A percentile compares a stretch with the other conserved stretches of the same genome.
These are phyloP conservation scores for Notodonta dromedarius DNA, from an alignment of 2,888 invertebrate genomes.

Conservation along the genomic window DNA sequence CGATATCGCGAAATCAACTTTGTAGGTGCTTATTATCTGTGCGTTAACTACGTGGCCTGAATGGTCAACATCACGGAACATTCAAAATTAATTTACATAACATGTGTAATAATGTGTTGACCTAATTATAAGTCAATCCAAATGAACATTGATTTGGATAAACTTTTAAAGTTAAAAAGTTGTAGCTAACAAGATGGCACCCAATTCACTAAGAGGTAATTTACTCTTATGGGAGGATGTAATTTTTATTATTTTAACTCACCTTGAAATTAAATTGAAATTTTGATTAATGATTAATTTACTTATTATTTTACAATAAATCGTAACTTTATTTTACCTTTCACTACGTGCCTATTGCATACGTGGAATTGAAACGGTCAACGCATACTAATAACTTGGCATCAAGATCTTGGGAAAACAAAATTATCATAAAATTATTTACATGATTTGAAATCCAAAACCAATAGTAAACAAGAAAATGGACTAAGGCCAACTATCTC, in stretches of 20 bases:
- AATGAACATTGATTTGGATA: no score
- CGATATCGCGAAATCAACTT: conserved; percentile 41
- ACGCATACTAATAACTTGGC: conserved; percentile 3
- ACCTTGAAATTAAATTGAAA: neutral
- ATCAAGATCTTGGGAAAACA: neutral
- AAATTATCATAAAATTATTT: conserved; percentile 2
- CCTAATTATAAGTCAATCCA: neutral
- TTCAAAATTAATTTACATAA: conserved; percentile 25
- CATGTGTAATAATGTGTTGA: neutral
- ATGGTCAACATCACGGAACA: conserved; percentile 33
- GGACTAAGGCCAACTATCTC: conserved; percentile 17
- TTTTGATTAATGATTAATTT: neutral
- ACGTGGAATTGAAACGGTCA: neutral
- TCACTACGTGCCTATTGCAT: neutral
- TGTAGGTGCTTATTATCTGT: conserved; percentile 38
- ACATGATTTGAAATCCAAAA: conserved; percentile 1
- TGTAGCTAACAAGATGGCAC: no score
- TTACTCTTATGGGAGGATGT: no score
- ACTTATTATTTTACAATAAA: neutral
- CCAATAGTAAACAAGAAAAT: conserved; percentile 13
- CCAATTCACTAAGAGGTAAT: no score
- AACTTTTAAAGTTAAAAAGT: no score
- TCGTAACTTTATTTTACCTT: conserved; percentile 13
- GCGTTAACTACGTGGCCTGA: conserved; percentile 42
- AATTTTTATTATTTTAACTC: no score